These are phyloP conservation scores for Anomalospiza imberbis DNA, from an alignment of 2,797 vertebrate genomes.

Conservation along the genomic window DNA sequence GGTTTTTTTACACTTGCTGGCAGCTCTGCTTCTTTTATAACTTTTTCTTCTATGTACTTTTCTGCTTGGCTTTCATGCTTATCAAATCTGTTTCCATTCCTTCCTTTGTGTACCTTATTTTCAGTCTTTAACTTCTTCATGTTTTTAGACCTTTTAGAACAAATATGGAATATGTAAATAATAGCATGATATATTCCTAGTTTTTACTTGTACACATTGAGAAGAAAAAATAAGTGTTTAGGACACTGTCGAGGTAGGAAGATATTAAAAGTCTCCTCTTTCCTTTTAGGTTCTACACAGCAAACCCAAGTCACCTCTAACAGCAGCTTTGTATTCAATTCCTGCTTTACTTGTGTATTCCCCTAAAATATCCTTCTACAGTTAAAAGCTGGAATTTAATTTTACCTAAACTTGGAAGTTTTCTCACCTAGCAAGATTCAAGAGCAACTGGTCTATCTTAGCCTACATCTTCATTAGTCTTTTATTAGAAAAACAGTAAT, in stretches of 20 bases:
- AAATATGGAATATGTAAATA: background rate
- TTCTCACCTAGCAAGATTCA: background rate
- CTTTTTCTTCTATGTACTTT: background rate
- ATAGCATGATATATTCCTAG: background rate
- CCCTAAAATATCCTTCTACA: background rate
- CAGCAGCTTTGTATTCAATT: background rate
- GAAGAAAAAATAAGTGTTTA: background rate
- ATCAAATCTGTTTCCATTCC: background rate
- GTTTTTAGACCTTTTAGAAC: background rate
- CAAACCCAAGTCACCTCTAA: background rate
- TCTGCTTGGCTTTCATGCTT: background rate
- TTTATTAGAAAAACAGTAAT: background rate
- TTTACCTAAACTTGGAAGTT: background rate
- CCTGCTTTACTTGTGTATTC: background rate
- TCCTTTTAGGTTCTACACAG: background rate
- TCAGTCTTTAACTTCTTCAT: background rate
- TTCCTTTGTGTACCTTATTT: background rate
- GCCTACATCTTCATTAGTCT: background rate
- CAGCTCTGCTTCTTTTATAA: background rate
- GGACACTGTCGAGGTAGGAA: background rate
- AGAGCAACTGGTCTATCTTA: background rate
- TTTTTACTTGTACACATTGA: background rate
- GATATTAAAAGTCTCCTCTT: background rate
- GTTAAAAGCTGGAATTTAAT: background rate
- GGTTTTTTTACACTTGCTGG: background rate